Evolutionary conservation across 2,888 invertebrate genomes (phyloP).

Genomic region (Ophraella communa): DNA sequence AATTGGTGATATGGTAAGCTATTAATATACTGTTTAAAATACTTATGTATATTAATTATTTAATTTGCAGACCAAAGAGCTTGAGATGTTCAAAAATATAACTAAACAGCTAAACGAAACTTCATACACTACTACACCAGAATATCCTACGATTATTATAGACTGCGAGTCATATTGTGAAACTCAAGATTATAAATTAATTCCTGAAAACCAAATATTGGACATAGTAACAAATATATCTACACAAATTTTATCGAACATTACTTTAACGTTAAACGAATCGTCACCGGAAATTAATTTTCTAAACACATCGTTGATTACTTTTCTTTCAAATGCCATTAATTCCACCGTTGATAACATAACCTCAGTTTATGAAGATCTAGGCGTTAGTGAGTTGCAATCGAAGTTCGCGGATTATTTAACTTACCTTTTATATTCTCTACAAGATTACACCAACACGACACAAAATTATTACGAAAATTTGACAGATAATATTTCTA

Average conservation of each 20-base stretch:
- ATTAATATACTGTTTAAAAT: too few relatives aligned
- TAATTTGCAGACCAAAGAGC: conserved; percentile 61
- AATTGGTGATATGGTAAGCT: conserved; percentile 78
- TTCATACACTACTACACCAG: too few relatives aligned
- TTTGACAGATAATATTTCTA: neutral
- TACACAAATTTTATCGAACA: conserved; percentile 1
- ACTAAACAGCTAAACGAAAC: conserved; percentile 41
- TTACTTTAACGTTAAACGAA: conserved; percentile 7
- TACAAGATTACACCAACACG: conserved; percentile 8
- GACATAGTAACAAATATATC: conserved; percentile 12
- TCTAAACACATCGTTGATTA: conserved; percentile 8
- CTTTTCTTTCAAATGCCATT: neutral
- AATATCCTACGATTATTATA: too few relatives aligned
- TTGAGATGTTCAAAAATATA: conserved; percentile 62
- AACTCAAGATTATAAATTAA: too few relatives aligned
- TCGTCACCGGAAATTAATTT: conserved; percentile 1
- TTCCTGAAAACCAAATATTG: conserved; percentile 5
- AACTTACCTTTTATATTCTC: conserved; percentile 37
- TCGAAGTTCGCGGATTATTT: conserved; percentile 41
- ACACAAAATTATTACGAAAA: conserved; percentile 24
- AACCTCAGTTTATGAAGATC: conserved; percentile 12
- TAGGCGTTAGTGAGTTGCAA: conserved; percentile 33
- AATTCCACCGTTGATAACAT: conserved; percentile 22
- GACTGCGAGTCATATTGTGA: too few relatives aligned
- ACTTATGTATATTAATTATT: neutral